A percentile compares a stretch with the other conserved stretches of the same genome.
Conservation (phyloP, 1,140 invertebrate genomes). For the Phenacoccus solenopsis region DNA sequence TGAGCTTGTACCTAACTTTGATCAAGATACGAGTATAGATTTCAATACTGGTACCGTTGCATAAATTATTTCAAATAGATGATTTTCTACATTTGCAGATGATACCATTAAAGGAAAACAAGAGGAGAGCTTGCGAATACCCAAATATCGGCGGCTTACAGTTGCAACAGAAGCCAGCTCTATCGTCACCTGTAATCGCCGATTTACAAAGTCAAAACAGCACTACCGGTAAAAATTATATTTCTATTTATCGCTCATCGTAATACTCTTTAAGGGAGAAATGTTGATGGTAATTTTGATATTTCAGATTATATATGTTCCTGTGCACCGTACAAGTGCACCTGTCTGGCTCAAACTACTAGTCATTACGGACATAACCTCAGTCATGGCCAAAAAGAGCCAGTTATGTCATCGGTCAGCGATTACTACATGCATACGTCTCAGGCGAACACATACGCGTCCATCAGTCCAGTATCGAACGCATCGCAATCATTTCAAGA, state of each 20-base stretch:
- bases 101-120: not conserved
- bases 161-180: not conserved
- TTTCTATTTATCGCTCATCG: too few species aligned
- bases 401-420: not conserved
- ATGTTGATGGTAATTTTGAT: too few species aligned
- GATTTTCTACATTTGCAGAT: not conserved
- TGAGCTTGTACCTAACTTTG: too few species aligned
- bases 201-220: not conserved
- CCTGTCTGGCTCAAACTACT: slow-evolving; percentile 34
- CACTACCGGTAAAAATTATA: slow-evolving; percentile 5
- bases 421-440: not conserved
- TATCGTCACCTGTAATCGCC: not conserved
- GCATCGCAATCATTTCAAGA: not conserved
- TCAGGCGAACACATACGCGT: not conserved
- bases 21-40: not conserved
- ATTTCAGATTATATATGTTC: slow-evolving; percentile 46
- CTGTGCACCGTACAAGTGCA: slow-evolving; percentile 50
- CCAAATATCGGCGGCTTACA: not conserved
- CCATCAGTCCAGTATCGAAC: not conserved
- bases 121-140: not conserved
- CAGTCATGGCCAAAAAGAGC: not conserved
- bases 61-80: slow-evolving; percentile 4
- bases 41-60: not conserved
- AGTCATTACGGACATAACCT: not conserved
- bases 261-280: too few species aligned